Conservation (phyloP, 2,113 vertebrate species). For the Phalacrocorax aristotelis region DNA sequence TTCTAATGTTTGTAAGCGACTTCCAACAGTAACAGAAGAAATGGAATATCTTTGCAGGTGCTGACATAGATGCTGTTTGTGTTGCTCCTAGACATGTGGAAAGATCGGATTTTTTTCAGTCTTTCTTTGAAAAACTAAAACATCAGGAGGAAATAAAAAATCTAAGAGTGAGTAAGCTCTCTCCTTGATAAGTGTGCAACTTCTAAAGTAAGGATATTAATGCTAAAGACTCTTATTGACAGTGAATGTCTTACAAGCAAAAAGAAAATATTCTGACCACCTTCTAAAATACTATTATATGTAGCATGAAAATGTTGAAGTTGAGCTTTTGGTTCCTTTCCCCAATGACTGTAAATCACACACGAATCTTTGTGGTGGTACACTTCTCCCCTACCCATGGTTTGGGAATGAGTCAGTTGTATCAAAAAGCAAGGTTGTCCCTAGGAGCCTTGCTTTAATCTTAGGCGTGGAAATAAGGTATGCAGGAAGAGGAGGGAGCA, state of each 20-base stretch:
- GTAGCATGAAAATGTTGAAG: not conserved
- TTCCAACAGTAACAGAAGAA: not conserved
- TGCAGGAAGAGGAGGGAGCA: not conserved
- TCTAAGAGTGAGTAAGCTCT: slow-evolving; percentile 86
- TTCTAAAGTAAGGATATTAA: not conserved
- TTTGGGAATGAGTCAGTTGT: not conserved
- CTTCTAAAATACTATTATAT: not conserved
- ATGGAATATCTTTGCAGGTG: slow-evolving; percentile 78
- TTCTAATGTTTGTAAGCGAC: not conserved
- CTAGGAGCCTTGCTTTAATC: not conserved
- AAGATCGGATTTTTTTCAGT: slow-evolving; percentile 93
- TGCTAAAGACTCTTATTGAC: not conserved
- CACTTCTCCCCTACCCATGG: not conserved
- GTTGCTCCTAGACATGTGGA: slow-evolving; percentile 95
- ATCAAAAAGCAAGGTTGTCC: not conserved
- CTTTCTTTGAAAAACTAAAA: slow-evolving; percentile 96
- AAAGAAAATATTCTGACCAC: not conserved
- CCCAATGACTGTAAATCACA: fast-evolving
- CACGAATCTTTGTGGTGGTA: not conserved
- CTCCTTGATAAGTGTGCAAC: not conserved
- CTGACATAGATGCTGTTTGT: slow-evolving; percentile 96
- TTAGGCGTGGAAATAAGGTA: not conserved
- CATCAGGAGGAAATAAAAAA: slow-evolving; percentile 90
- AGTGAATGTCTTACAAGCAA: not conserved
- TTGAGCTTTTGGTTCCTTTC: not conserved